phyloP scores from a whole-genome alignment of 2,797 vertebrate species.

The Sebastes itinus region DNA sequence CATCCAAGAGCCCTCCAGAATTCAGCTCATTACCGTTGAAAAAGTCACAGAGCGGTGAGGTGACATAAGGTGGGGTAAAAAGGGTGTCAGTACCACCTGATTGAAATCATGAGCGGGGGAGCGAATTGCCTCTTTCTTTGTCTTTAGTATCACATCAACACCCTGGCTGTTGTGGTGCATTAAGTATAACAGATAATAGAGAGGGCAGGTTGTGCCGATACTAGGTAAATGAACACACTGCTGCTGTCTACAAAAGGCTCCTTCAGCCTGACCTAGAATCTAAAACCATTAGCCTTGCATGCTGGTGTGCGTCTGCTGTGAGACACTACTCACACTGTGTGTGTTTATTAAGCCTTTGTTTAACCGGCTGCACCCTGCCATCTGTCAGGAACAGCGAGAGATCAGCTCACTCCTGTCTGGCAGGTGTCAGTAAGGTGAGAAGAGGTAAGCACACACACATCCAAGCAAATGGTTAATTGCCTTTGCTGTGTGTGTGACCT shows the following conservation, averaged over 20 bases:
- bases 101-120: background rate
- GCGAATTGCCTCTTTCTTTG: background rate
- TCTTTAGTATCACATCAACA: background rate
- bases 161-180: background rate
- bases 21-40: background rate
- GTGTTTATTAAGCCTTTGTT: conserved; percentile 71
- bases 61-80: conserved; percentile 4
- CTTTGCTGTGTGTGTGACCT: background rate
- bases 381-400: conserved; percentile 60
- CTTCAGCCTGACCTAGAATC: conserved; percentile 2
- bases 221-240: conserved; percentile 4
- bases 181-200: background rate
- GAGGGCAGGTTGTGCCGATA: background rate
- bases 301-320: conserved; percentile 29
- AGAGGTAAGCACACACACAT: background rate
- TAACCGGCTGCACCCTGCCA: conserved; percentile 59
- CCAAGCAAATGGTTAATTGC: conserved; percentile 20
- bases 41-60: conserved; percentile 19
- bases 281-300: conserved; percentile 5
- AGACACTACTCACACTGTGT: conserved; percentile 15
- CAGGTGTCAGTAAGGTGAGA: conserved; percentile 63
- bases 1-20: background rate
- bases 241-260: background rate
- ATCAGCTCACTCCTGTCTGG: conserved; percentile 55
- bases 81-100: conserved; percentile 22